Conservation (phyloP, 2,888 invertebrate genomes). For the Hirtodrosophila duncani region DNA sequence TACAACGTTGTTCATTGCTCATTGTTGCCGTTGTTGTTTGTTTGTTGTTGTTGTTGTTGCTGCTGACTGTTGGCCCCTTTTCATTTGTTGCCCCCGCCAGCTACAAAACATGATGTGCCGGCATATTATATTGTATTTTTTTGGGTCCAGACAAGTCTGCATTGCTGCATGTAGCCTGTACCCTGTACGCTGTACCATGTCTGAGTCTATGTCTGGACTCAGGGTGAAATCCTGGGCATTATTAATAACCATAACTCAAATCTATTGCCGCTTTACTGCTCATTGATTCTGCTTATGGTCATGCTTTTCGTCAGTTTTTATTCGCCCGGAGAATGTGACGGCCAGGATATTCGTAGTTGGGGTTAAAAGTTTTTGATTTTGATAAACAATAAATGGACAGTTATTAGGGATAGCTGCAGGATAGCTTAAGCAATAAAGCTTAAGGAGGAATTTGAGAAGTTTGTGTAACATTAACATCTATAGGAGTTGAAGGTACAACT, state of each 20-base stretch:
- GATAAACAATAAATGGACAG: constrained; percentile 14
- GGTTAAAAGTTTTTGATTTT: constrained; percentile 41
- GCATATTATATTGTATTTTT: constrained; percentile 61
- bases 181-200: constrained; percentile 13
- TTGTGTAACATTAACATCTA: too few relatives aligned
- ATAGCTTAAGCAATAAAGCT: too few relatives aligned
- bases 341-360: too few relatives aligned
- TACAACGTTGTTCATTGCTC: constrained; percentile 46
- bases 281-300: constrained; percentile 62
- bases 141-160: constrained; percentile 61
- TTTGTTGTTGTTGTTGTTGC: constrained; percentile 13
- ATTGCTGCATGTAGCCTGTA: constrained; percentile 51
- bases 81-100: constrained; percentile 32
- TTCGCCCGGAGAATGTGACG: too few relatives aligned
- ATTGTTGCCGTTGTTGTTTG: constrained; percentile 9
- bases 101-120: constrained; percentile 27
- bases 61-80: constrained; percentile 17
- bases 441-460: too few relatives aligned
- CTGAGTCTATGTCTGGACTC: constrained; percentile 13
- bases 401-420: not conserved
- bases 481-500: too few relatives aligned
- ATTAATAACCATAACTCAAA: constrained; percentile 75
- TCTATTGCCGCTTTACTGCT: constrained; percentile 70
- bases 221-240: constrained; percentile 36
- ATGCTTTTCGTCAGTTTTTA: constrained; percentile 34